A percentile compares a stretch with the other conserved stretches of the same genome.
phyloP scores from a whole-genome alignment of 1,140 invertebrate genomes.

The Atopsyche davidsoni region DNA sequence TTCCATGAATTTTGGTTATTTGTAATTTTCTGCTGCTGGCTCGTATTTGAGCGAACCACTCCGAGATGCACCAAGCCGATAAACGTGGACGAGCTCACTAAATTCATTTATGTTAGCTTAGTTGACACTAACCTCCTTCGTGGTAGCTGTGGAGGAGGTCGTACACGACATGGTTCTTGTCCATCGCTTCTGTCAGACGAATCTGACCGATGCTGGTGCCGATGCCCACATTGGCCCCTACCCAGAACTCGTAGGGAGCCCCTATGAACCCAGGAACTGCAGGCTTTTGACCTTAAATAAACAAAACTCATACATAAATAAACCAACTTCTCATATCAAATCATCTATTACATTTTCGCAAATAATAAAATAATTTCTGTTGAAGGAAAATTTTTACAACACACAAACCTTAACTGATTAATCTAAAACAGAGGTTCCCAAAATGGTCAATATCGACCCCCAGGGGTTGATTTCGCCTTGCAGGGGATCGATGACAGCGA shows the following conservation, averaged over 20 bases:
- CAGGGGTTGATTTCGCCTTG: no score
- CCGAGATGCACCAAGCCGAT: no score
- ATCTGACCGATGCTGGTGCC: constrained; percentile 85
- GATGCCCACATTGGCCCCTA: constrained; percentile 72
- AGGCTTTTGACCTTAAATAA: constrained; percentile 40
- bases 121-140: constrained; percentile 58
- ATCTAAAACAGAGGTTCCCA: no score
- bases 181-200: constrained; percentile 62
- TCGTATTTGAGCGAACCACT: no score
- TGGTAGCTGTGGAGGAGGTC: constrained; percentile 76
- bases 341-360: not conserved
- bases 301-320: constrained; percentile 9
- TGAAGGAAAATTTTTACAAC: constrained; percentile 11
- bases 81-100: no score
- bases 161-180: constrained; percentile 62
- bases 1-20: no score
- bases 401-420: no score
- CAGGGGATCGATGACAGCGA: no score
- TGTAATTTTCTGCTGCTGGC: no score
- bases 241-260: constrained; percentile 84
- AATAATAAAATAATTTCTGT: constrained; percentile 14
- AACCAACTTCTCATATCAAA: not conserved
- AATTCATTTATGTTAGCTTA: no score
- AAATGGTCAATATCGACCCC: no score
- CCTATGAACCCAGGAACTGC: constrained; percentile 76